Base-by-base conservation (phyloP, 2,888 invertebrate species). In the Crematogaster levior region DNA sequence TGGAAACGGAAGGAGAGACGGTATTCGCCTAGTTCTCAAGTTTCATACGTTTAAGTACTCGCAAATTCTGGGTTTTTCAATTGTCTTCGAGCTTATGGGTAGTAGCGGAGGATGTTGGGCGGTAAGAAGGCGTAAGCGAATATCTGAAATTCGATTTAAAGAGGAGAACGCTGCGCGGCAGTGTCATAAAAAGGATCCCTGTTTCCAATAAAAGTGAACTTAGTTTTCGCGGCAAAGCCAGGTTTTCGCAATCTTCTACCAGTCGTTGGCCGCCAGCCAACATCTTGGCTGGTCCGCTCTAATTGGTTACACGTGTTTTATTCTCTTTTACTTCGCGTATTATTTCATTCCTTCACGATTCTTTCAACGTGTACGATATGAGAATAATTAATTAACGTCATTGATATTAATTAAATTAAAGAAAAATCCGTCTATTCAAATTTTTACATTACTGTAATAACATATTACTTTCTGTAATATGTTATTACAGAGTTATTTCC, bases 191-290 rank as follows among this genome's bases (percentile, higher is more conserved):
- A 61, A 82, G 58, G 72, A 82, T 27, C 75, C 63, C 63, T 34
- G 85, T 90, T 84, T 81, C 87, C 86, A 83, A 90, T 89, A 89
- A 90, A 89, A 72, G 61, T 61, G 79, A 90, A 88, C 84, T 84
- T 84, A 73, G 81, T 87, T 86, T 74, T 72, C 58, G 66, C 51
- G 34, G 58, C 48, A 61, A 53, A 66, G 84, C 77, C 81, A 81
- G 84, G 65, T 88, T 87, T 84, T 84, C 72, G 48, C 81, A 85
- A 86, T 88, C 84, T 89, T 87, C 86, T 84, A 63, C 18, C 40
- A 65, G n/a, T 70, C 72, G 82, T 68, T 82, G 63, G 21, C 30
- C 34, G 27, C 51, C 30, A 68, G 56, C 30, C n/a, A 24, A 58
- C 68, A 79, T 84, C 53, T 63, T 65, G 21, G 12, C 66, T 53